Evolutionary conservation across 2,797 vertebrate genomes (phyloP).

Genomic region (Propithecus perrieri): DNA sequence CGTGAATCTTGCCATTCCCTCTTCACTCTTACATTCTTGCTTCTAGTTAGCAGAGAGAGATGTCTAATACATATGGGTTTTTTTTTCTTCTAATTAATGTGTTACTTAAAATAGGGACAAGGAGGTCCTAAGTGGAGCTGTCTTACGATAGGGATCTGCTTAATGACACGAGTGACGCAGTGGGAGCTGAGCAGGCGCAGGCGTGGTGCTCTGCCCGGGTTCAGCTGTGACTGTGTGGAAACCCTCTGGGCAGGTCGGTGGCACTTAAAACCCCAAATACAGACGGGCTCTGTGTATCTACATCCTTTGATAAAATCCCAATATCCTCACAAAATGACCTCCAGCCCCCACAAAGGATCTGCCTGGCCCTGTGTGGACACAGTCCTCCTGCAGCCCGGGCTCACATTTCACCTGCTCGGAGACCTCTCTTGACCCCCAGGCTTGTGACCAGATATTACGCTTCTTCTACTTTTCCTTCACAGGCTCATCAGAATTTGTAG

Average conservation of each 20-base stretch:
- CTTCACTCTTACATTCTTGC: background rate
- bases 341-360: background rate
- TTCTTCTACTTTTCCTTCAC: background rate
- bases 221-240: background rate
- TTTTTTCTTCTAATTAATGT: background rate
- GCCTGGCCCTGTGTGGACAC: too few relatives aligned
- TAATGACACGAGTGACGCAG: background rate
- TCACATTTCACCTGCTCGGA: background rate
- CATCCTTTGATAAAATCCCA: background rate
- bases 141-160: background rate
- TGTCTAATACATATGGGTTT: background rate
- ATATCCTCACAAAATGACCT: background rate
- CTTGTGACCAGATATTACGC: background rate
- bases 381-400: background rate
- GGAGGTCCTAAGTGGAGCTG: background rate
- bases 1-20: background rate
- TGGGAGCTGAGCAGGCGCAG: background rate
- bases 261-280: background rate
- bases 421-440: background rate
- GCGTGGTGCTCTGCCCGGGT: accelerated
- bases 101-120: background rate
- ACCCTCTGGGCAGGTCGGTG: background rate
- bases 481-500: background rate
- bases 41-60: background rate
- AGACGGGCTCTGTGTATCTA: background rate